phyloP scores from a whole-genome alignment of 2,113 vertebrate species.

The Gymnobelideus leadbeateri region DNA sequence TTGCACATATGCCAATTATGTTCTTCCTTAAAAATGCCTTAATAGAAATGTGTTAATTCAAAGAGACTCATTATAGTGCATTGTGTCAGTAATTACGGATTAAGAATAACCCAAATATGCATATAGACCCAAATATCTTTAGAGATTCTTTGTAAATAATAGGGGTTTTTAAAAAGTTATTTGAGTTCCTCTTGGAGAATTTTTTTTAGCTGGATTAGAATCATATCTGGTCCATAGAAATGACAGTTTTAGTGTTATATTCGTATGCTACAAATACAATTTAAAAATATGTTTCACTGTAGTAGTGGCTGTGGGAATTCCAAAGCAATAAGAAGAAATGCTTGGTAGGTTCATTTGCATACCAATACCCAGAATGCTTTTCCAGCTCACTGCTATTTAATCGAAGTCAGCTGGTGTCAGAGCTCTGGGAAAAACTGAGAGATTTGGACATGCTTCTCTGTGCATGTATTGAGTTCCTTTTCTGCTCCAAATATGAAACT shows the following conservation, averaged over 20 bases:
- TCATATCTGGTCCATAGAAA: conserved; percentile 45
- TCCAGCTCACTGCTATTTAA: conserved; percentile 77
- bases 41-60: conserved; percentile 51
- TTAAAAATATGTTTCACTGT: conserved; percentile 68
- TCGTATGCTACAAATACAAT: conserved; percentile 65
- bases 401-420: conserved; percentile 79
- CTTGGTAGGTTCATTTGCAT: conserved; percentile 76
- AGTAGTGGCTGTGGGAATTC: conserved; percentile 76
- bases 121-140: conserved; percentile 21
- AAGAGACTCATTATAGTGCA: not conserved
- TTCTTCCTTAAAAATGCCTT: conserved; percentile 39
- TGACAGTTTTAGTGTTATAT: conserved; percentile 55
- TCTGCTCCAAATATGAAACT: conserved; percentile 48
- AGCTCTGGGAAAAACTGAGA: conserved; percentile 73
- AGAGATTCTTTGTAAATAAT: conserved; percentile 51
- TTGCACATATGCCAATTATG: conserved; percentile 21
- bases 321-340: conserved; percentile 70
- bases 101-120: conserved; percentile 8
- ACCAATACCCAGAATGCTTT: conserved; percentile 79
- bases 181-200: conserved; percentile 56
- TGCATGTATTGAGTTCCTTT: conserved; percentile 71
- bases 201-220: conserved; percentile 32
- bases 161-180: conserved; percentile 29
- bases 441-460: conserved; percentile 74
- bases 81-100: conserved; percentile 19